Evolutionary conservation across 2,797 vertebrate species (phyloP), one percentile per base, ranked within the genome.

Genomic region (Choloepus didactylus): DNA sequence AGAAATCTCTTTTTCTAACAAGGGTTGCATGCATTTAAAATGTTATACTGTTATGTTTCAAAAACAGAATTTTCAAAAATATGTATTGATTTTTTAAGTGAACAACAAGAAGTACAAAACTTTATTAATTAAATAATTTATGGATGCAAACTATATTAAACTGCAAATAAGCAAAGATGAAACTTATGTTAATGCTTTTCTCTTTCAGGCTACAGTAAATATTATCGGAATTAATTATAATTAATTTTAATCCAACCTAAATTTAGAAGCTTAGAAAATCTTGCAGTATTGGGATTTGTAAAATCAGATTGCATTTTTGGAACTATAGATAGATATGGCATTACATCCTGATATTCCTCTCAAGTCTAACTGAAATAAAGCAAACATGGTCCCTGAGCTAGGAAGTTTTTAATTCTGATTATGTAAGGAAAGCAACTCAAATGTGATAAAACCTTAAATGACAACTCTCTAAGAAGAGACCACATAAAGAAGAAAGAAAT

Each of bases 191-290:
- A 76, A 96, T 85, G 59, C 69, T 80, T 69, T 27, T 87, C 25
- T 54, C 51, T 81, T 94, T 79, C n/a, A 79, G 25, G 29, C 21
- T 87, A 67, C 25, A 29, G 12, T 38, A 76, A 56, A 59, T 18
- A 76, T 59, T 80, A 59, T 5, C 18, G 59, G 83, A 81, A 85
- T 59, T 62, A 88, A 0, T 67, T 83, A 9, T 31, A 80, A 88
- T 81, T 56, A 64, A 88, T 82, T 94, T 87, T 89, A 89, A 81
- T 11, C 69, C 25, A 41, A 35, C 76, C 73, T 85, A 92, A 89
- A 92, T 54, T 46, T 82, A 70, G 16, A 67, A 69, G 23, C 7
- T 82, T 66, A 69, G 49, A 18, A 76, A 70, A 59, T 81, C 49
- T 85, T 70, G 1, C 89, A 18, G 35, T 69, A 70, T 59, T 83